Conservation (phyloP, 2,888 invertebrate genomes). For the Monoplex corrugatus region DNA sequence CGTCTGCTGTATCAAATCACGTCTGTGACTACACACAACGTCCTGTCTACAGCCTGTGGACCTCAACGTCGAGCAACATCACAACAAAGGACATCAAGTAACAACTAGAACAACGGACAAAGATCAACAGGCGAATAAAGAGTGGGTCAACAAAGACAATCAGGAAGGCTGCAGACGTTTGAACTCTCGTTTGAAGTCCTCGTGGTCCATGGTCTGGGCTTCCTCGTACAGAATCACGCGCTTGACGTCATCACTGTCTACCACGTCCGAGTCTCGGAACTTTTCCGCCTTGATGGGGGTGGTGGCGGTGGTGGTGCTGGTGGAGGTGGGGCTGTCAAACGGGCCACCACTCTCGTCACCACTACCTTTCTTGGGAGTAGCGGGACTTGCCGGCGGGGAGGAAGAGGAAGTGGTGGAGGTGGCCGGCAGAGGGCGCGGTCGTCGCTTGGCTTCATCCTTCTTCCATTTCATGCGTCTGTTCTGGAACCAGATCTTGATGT, state of each 20-base stretch:
- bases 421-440: slow-evolving; percentile 70
- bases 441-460: slow-evolving; percentile 79
- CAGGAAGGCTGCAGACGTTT: slow-evolving; percentile 43
- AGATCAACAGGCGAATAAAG: too few relatives aligned
- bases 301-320: not conserved
- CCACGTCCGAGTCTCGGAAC: slow-evolving; percentile 39
- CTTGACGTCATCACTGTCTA: slow-evolving; percentile 39
- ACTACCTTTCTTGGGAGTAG: slow-evolving; percentile 8
- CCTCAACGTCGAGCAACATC: not conserved
- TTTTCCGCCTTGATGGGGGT: slow-evolving; percentile 40
- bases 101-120: too few relatives aligned
- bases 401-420: slow-evolving; percentile 45
- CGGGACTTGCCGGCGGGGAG: slow-evolving; percentile 37
- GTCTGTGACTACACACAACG: not conserved
- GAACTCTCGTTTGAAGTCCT: slow-evolving; percentile 40
- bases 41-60: not conserved
- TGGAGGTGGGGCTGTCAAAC: not conserved
- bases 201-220: slow-evolving; percentile 2
- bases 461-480: slow-evolving; percentile 81
- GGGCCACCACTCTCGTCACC: slow-evolving; percentile 41
- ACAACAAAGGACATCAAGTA: not conserved
- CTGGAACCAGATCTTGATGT: slow-evolving; percentile 86
- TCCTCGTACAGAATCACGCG: not conserved
- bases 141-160: slow-evolving; percentile 16
- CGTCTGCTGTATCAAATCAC: too few relatives aligned